A percentile compares a stretch with the other conserved stretches of the same genome.
Conservation (phyloP, 2,113 vertebrate genomes). For the Probosciger aterrimus region DNA sequence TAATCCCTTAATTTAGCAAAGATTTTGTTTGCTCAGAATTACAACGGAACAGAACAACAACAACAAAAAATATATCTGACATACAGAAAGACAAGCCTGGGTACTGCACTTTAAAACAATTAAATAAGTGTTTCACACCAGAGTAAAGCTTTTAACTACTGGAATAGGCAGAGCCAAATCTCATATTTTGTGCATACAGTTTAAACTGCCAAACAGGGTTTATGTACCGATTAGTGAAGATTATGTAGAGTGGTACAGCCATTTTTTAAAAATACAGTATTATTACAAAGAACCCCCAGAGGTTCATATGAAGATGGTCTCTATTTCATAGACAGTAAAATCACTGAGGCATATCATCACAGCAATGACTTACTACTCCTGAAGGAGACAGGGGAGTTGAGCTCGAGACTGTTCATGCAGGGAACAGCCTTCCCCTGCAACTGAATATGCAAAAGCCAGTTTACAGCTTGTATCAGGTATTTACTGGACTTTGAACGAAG, state of each 20-base stretch:
- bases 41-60: background rate
- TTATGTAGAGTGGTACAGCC: constrained; percentile 51
- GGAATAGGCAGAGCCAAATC: constrained; percentile 24
- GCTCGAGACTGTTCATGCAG: constrained; percentile 12
- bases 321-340: constrained; percentile 69
- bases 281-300: constrained; percentile 68
- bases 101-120: constrained; percentile 37
- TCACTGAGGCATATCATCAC: constrained; percentile 62
- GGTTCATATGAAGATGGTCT: constrained; percentile 61
- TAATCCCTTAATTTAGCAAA: constrained; percentile 62
- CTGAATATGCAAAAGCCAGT: background rate
- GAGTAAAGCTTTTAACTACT: constrained; percentile 32
- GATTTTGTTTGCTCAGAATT: constrained; percentile 49
- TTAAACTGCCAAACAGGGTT: constrained; percentile 63
- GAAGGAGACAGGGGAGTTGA: constrained; percentile 48
- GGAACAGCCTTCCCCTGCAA: background rate
- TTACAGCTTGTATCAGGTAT: background rate
- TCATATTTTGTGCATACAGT: constrained; percentile 7
- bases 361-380: constrained; percentile 46
- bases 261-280: constrained; percentile 62
- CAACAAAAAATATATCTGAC: background rate
- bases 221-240: constrained; percentile 54
- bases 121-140: background rate
- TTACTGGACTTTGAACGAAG: background rate
- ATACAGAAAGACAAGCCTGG: constrained; percentile 17